These are phyloP conservation scores for Pilophorus perplexus DNA, from an alignment of 2,888 invertebrate genomes.

Conservation along the genomic window DNA sequence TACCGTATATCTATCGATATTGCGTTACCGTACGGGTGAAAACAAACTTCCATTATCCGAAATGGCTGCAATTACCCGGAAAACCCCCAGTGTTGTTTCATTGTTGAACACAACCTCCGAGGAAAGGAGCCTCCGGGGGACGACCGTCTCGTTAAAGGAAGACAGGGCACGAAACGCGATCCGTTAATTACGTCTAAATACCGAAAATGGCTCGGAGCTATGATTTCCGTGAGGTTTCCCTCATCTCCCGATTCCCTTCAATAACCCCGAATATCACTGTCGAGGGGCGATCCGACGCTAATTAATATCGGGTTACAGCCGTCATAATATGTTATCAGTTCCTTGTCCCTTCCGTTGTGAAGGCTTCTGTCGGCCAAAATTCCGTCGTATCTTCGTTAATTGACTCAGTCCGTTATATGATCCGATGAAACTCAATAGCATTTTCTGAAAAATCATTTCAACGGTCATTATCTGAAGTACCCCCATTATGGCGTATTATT, in stretches of 20 bases:
- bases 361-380: no score
- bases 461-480: no score
- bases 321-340: not conserved
- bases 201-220: slow-evolving; percentile 16
- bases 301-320: slow-evolving; percentile 20
- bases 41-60: no score
- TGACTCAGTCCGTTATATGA: not conserved
- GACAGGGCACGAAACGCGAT: slow-evolving; percentile 6
- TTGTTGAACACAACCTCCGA: no score
- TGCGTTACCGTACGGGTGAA: no score
- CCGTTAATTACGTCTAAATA: slow-evolving; percentile 30
- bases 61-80: no score
- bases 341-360: not conserved
- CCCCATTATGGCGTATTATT: no score
- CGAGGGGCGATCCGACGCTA: not conserved
- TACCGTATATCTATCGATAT: no score
- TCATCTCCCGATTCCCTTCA: not conserved
- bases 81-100: no score
- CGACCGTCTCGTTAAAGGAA: not conserved
- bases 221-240: slow-evolving; percentile 5
- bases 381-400: not conserved
- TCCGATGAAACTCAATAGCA: no score
- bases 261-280: not conserved
- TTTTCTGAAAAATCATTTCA: no score
- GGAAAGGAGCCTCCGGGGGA: not conserved